Evolutionary conservation across 2,113 vertebrate species (phyloP).

Genomic region (Vidua macroura): DNA sequence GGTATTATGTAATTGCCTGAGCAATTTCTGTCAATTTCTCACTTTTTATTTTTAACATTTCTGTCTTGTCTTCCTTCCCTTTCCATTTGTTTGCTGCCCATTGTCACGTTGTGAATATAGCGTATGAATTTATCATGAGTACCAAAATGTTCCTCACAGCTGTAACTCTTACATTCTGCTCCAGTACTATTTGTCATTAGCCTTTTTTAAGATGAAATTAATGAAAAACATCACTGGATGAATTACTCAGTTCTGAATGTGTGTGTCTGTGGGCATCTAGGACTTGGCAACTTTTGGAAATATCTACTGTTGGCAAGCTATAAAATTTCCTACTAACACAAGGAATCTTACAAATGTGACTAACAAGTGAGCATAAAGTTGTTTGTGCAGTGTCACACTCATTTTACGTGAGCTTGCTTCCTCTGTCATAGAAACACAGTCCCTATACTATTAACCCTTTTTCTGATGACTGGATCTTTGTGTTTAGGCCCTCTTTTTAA

Average conservation of each 20-base stretch:
- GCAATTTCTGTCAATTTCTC: slow-evolving; percentile 12
- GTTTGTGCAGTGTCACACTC: neutral
- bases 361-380: slow-evolving; percentile 15
- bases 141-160: neutral
- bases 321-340: neutral
- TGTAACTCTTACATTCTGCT: slow-evolving; percentile 1
- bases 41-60: slow-evolving; percentile 23
- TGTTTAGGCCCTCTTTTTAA: neutral
- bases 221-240: slow-evolving; percentile 19
- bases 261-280: neutral
- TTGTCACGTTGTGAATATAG: neutral
- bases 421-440: neutral
- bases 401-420: neutral
- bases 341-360: slow-evolving; percentile 38
- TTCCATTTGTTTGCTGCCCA: slow-evolving; percentile 8
- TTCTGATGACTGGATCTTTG: neutral
- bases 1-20: neutral
- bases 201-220: slow-evolving; percentile 37
- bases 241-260: slow-evolving; percentile 31
- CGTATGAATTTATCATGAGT: neutral
- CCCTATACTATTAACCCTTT: neutral
- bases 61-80: neutral
- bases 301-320: slow-evolving; percentile 11
- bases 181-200: neutral
- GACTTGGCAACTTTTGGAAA: neutral